Percentiles rank a stretch among this genome's conserved stretches.
Conservation (phyloP, 2,888 invertebrate genomes). For the Pseudococcus longispinus region DNA sequence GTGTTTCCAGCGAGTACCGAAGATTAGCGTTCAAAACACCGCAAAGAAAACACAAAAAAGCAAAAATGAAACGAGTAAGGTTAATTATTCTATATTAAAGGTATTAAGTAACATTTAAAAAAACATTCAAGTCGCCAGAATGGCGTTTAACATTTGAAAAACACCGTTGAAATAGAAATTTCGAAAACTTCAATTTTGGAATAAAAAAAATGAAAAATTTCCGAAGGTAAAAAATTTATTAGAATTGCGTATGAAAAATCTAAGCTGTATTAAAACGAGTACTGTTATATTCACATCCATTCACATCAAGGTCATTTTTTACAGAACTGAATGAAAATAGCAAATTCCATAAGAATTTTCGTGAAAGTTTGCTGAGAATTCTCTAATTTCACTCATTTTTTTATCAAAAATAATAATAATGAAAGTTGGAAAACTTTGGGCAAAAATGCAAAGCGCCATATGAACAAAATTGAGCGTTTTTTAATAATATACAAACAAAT, state of each 20-base stretch:
- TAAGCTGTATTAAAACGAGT: not conserved
- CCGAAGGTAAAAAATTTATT: not conserved
- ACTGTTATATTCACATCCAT: not conserved
- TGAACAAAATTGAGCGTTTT: not conserved
- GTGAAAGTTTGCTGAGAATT: not conserved
- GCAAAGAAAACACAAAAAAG: not conserved
- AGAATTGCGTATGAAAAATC: not conserved
- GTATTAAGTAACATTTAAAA: not conserved
- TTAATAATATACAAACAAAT: not conserved
- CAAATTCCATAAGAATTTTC: not conserved
- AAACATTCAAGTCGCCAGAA: too few species aligned
- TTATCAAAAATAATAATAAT: not conserved
- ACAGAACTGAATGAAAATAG: not conserved
- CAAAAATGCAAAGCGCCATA: not conserved
- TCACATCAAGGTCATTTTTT: not conserved
- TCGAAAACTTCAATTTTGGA: not conserved
- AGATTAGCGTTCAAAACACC: not conserved
- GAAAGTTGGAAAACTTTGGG: not conserved
- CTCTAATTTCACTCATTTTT: not conserved
- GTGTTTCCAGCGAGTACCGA: not conserved
- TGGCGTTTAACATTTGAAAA: too few species aligned
- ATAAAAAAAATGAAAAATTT: not conserved
- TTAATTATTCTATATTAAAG: not conserved
- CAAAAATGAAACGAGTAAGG: not conserved
- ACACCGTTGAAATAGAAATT: too few species aligned